Conservation (phyloP, 1,140 invertebrate genomes). For the Calephelis nemesis region DNA sequence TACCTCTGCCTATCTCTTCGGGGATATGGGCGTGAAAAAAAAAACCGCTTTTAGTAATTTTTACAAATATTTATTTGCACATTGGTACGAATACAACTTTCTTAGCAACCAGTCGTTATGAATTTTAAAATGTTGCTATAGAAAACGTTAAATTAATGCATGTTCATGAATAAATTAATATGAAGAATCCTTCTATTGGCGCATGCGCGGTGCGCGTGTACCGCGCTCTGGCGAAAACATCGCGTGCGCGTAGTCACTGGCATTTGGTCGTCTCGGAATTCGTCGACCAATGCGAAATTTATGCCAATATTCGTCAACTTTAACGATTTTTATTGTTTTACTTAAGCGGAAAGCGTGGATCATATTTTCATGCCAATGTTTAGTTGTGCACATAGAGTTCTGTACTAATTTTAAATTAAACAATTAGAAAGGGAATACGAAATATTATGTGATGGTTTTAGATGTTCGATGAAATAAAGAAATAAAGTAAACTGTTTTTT, state of each 20-base stretch:
- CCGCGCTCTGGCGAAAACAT: constrained; percentile 37
- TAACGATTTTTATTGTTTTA: not conserved
- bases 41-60: too few relatives aligned
- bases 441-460: too few relatives aligned
- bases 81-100: constrained; percentile 17
- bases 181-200: constrained; percentile 39
- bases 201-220: constrained; percentile 36
- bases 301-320: not conserved
- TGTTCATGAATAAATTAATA: constrained; percentile 43
- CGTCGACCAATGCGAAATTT: constrained; percentile 24
- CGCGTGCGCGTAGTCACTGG: constrained; percentile 36
- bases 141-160: constrained; percentile 40
- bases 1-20: too few relatives aligned
- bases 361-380: not conserved
- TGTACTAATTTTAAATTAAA: too few relatives aligned
- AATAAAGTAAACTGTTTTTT: too few relatives aligned
- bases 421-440: too few relatives aligned
- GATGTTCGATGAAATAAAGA: too few relatives aligned
- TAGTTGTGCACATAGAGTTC: too few relatives aligned
- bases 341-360: not conserved
- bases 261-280: constrained; percentile 32
- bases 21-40: too few relatives aligned
- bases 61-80: not conserved
- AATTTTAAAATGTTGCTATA: constrained; percentile 31
- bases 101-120: constrained; percentile 11